These are phyloP conservation scores for Camponotus floridanus DNA, from an alignment of 1,140 invertebrate genomes.

Conservation along the genomic window DNA sequence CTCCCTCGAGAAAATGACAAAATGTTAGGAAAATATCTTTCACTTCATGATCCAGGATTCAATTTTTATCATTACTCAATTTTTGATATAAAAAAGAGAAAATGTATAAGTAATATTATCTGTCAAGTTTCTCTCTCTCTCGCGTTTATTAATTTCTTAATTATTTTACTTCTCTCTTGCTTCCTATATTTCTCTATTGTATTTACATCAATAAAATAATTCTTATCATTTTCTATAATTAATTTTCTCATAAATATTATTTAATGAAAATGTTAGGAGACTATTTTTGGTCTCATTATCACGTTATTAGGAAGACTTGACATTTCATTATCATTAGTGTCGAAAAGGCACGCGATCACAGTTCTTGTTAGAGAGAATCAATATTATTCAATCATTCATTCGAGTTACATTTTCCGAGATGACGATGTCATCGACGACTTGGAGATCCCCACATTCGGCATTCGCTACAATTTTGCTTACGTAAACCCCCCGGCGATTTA, in stretches of 20 bases:
- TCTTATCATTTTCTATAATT: not conserved
- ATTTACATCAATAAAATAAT: not conserved
- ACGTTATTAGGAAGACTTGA: not conserved
- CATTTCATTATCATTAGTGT: not conserved
- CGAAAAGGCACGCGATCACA: not conserved
- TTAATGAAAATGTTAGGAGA: not conserved
- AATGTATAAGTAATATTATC: not conserved
- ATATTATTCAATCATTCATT: not conserved
- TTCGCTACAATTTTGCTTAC: not conserved
- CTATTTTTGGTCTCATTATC: too few relatives aligned
- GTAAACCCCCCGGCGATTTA: conserved; percentile 26
- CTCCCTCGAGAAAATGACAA: too few relatives aligned
- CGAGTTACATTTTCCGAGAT: not conserved
- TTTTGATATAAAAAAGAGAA: not conserved
- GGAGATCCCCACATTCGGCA: not conserved
- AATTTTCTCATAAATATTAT: not conserved
- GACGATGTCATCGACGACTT: not conserved
- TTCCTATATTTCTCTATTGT: not conserved
- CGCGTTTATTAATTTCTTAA: too few relatives aligned
- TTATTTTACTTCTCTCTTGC: not conserved
- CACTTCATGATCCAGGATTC: not conserved
- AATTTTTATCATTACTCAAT: not conserved
- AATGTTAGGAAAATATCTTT: not conserved
- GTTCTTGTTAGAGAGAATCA: not conserved
- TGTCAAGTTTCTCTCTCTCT: not conserved